Evolutionary conservation across 2,888 invertebrate species (phyloP).

Genomic region (Perizoma affinitatum): DNA sequence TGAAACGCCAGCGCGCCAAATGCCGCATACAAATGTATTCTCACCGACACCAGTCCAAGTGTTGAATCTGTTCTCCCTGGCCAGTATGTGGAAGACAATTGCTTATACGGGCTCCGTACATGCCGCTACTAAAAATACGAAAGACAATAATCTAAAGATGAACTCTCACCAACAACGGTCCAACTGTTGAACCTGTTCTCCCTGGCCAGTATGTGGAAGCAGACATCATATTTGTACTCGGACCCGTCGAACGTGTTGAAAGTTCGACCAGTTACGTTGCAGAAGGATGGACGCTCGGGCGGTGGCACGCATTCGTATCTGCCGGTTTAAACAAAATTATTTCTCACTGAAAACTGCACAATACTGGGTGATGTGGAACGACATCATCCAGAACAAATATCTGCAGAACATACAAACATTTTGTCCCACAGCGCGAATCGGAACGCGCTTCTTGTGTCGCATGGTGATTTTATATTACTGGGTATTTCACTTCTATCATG

Average conservation of each 20-base stretch:
- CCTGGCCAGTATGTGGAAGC: constrained; percentile 90
- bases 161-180: constrained; percentile 86
- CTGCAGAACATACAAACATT: neutral
- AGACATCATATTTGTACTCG: constrained; percentile 91
- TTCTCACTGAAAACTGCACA: neutral
- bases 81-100: constrained; percentile 87
- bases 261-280: constrained; percentile 89
- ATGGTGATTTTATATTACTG: no score
- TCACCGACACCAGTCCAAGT: constrained; percentile 89
- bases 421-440: no score
- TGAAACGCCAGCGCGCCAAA: no score
- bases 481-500: no score
- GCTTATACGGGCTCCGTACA: no score
- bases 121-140: no score
- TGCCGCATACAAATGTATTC: constrained; percentile 31
- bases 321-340: neutral
- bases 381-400: no score
- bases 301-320: constrained; percentile 87
- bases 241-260: constrained; percentile 92
- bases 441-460: no score
- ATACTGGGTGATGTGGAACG: no score
- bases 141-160: no score
- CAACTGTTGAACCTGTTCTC: constrained; percentile 88
- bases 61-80: constrained; percentile 86
- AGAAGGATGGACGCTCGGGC: constrained; percentile 86